Percentiles rank a stretch among this genome's conserved stretches.
phyloP scores from a whole-genome alignment of 2,797 vertebrate genomes.

The Stomatorhinus walkeri region DNA sequence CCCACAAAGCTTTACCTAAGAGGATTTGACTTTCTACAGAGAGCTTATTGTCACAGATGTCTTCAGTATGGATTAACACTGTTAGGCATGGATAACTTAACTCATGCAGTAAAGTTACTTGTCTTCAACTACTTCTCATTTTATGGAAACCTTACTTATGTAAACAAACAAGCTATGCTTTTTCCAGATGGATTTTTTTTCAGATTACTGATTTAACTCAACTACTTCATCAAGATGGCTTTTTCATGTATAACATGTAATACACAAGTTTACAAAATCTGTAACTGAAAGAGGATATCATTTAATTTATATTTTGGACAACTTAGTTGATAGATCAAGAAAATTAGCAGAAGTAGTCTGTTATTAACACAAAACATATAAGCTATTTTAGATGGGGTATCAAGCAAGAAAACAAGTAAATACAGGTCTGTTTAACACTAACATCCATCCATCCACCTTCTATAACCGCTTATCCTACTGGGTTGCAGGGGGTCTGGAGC shows the following conservation, averaged over 20 bases:
- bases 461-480: too few species aligned
- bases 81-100: conserved; percentile 48
- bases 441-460: not conserved
- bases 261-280: not conserved
- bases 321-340: not conserved
- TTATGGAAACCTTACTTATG: not conserved
- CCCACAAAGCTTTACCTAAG: conserved; percentile 68
- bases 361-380: not conserved
- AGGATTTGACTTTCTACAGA: conserved; percentile 69
- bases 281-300: not conserved
- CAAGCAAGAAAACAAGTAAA: not conserved
- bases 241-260: not conserved
- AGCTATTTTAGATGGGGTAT: not conserved
- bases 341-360: not conserved
- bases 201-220: not conserved
- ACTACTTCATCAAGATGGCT: not conserved
- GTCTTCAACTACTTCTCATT: conserved; percentile 13
- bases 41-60: conserved; percentile 68
- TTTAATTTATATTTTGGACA: not conserved
- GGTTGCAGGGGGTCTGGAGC: too few species aligned
- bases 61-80: conserved; percentile 63
- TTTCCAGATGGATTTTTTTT: not conserved
- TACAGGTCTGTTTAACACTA: not conserved
- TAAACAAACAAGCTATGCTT: not conserved
- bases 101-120: conserved; percentile 42